Evolutionary conservation across 2,113 vertebrate species (phyloP), one percentile per base, ranked within the genome.

Genomic region (Semicossyphus pulcher): DNA sequence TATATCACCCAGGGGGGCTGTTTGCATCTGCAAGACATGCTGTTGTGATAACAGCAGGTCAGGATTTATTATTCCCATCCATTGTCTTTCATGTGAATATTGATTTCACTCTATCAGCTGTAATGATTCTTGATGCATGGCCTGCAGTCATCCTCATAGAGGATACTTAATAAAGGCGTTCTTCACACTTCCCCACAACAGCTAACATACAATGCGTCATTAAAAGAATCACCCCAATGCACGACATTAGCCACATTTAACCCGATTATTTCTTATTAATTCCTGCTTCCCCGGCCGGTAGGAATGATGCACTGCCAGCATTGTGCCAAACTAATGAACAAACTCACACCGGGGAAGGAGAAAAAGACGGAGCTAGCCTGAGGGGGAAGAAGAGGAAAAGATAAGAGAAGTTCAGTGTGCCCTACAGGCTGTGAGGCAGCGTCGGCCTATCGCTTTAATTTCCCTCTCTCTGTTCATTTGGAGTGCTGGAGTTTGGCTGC

Each of bases 401-500:
- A 88, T 84, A 86, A 81, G 80, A 83, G 72, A 68, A 75, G 77
- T 78, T 88, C 72, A 77, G 75, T 57, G 39, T 79, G 71, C 64
- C 80, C 82, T 67, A 62, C 68, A 83, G 88, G 83, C 71, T 77
- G 53, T 41, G 10, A 75, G 63, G 70, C 69, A 68, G 73, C 68
- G 85, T 78, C 62, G 76, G 42, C 44, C 76, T 74, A 77, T 87
- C 76, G 63, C 76, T 86, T 79, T 79, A 70, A 78, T 86, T 82
- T 69, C 45, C 65, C 62, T 59, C 60, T 68, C 45, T 70, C 54
- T 79, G 80, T 83, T 85, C 86, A 78, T 86, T 84, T 81, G 79
- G 66, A 86, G 74, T 57, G 69, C 56, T 76, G 63, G 72, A 82
- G 72, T 84, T 81, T 86, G 58, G 88, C 91, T 92, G 74, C 61